Percentiles rank a stretch among this genome's conserved stretches.
Conservation (phyloP, 2,888 invertebrate species). For the Matsumyia berberina region DNA sequence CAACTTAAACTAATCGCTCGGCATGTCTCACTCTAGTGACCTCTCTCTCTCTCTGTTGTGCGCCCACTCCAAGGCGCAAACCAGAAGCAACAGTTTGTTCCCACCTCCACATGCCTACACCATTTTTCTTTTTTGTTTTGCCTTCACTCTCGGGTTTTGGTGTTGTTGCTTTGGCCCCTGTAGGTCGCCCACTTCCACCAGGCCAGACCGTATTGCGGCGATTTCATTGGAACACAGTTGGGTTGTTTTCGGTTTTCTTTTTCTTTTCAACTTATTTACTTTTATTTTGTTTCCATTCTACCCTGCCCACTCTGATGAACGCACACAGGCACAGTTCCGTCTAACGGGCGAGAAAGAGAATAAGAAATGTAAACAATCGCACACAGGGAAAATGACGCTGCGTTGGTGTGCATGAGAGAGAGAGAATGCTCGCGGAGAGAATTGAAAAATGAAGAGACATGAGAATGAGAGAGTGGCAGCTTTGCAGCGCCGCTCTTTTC, state of each 20-base stretch:
- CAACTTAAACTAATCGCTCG: slow-evolving; percentile 13
- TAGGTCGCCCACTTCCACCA: slow-evolving; percentile 63
- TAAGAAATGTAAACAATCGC: slow-evolving; percentile 61
- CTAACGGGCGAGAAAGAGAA: slow-evolving; percentile 47
- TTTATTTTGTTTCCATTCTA: slow-evolving; percentile 60
- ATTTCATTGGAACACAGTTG: slow-evolving; percentile 72
- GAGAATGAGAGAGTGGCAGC: slow-evolving; percentile 4
- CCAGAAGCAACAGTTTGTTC: slow-evolving; percentile 74
- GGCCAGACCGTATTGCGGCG: slow-evolving; percentile 54
- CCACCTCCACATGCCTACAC: slow-evolving; percentile 75
- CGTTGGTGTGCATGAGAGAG: slow-evolving; percentile 15
- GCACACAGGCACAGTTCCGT: slow-evolving; percentile 18
- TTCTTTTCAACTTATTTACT: slow-evolving; percentile 28
- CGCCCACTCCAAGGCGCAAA: slow-evolving; percentile 59
- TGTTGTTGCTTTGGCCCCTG: slow-evolving; percentile 66
- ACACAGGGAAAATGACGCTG: slow-evolving; percentile 4
- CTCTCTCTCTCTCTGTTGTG: slow-evolving; percentile 38
- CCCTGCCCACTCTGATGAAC: slow-evolving; percentile 62
- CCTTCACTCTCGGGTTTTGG: slow-evolving; percentile 29
- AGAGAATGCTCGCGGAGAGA: slow-evolving; percentile 4
- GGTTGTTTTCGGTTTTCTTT: slow-evolving; percentile 46
- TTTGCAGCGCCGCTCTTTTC: slow-evolving; percentile 50
- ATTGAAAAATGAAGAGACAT: slow-evolving; percentile 11
- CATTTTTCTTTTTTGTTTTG: slow-evolving; percentile 71
- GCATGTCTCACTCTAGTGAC: neutral